Conservation (phyloP, 2,797 vertebrate species). For the Sandelia bainsii region DNA sequence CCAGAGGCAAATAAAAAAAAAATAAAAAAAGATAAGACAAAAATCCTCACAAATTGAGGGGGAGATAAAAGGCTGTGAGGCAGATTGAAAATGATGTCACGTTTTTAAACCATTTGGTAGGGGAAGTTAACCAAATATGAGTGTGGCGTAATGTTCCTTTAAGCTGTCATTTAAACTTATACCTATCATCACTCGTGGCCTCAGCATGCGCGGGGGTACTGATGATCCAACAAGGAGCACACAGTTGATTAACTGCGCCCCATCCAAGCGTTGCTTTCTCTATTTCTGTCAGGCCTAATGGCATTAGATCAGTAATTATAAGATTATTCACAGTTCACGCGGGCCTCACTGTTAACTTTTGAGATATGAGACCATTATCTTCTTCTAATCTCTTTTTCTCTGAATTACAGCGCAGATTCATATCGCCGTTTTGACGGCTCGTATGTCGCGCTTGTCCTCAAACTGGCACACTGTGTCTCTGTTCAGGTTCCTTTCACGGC, state of each 20-base stretch:
- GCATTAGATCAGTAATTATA: constrained; percentile 87
- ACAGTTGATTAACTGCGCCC: constrained; percentile 85
- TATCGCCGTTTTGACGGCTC: constrained; percentile 76
- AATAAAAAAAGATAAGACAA: not conserved
- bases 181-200: constrained; percentile 83
- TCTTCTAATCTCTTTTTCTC: constrained; percentile 86
- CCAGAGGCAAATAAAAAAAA: constrained; percentile 45
- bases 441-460: constrained; percentile 63
- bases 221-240: constrained; percentile 81
- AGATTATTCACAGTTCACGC: constrained; percentile 87
- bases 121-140: constrained; percentile 83
- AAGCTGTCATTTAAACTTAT: constrained; percentile 85
- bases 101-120: constrained; percentile 76
- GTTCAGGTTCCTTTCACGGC: constrained; percentile 58
- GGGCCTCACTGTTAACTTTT: constrained; percentile 86
- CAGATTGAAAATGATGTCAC: constrained; percentile 72
- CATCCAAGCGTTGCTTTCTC: constrained; percentile 87
- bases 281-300: constrained; percentile 88
- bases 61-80: constrained; percentile 52
- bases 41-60: constrained; percentile 51
- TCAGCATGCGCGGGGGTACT: constrained; percentile 72
- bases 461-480: constrained; percentile 56
- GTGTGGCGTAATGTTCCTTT: constrained; percentile 86
- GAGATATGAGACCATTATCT: constrained; percentile 88
- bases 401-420: constrained; percentile 84